Conservation (phyloP, 2,888 invertebrate species). For the Amiota communis region DNA sequence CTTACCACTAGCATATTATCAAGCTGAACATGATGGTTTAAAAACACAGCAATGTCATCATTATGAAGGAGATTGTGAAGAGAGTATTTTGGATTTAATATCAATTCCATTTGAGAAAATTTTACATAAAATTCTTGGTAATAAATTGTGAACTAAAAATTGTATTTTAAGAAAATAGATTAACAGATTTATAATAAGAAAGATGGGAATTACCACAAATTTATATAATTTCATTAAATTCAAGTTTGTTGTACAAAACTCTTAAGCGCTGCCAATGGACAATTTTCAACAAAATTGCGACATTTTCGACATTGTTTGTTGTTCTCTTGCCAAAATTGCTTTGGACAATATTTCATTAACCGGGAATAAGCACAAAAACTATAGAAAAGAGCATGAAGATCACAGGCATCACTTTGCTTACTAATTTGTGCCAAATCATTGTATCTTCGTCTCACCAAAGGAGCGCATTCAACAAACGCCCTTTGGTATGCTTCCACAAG, state of each 20-base stretch:
- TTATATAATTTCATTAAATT: slow-evolving; percentile 19
- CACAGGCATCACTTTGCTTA: slow-evolving; percentile 52
- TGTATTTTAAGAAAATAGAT: too few relatives aligned
- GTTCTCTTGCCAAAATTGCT: slow-evolving; percentile 44
- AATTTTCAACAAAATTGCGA: slow-evolving; percentile 42
- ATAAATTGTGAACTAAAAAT: not conserved
- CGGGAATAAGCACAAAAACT: slow-evolving; percentile 54
- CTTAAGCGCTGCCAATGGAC: slow-evolving; percentile 52
- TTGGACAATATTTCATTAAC: slow-evolving; percentile 48
- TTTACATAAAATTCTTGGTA: slow-evolving; percentile 32
- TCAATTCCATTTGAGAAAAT: slow-evolving; percentile 64
- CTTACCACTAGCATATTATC: slow-evolving; percentile 63
- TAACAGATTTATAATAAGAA: too few relatives aligned
- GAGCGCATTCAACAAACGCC: slow-evolving; percentile 48
- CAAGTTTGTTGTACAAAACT: slow-evolving; percentile 54
- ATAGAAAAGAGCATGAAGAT: slow-evolving; percentile 56
- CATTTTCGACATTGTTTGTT: slow-evolving; percentile 50
- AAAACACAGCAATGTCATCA: slow-evolving; percentile 55
- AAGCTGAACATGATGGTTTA: slow-evolving; percentile 67
- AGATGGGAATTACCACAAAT: too few relatives aligned
- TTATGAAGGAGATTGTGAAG: slow-evolving; percentile 56
- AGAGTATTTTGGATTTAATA: slow-evolving; percentile 64
- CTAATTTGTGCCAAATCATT: slow-evolving; percentile 44
- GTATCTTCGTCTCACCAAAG: slow-evolving; percentile 45
- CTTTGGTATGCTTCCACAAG: slow-evolving; percentile 47